These are phyloP conservation scores for Ceratotherium simum DNA, from an alignment of 2,113 vertebrate genomes.

Conservation along the genomic window DNA sequence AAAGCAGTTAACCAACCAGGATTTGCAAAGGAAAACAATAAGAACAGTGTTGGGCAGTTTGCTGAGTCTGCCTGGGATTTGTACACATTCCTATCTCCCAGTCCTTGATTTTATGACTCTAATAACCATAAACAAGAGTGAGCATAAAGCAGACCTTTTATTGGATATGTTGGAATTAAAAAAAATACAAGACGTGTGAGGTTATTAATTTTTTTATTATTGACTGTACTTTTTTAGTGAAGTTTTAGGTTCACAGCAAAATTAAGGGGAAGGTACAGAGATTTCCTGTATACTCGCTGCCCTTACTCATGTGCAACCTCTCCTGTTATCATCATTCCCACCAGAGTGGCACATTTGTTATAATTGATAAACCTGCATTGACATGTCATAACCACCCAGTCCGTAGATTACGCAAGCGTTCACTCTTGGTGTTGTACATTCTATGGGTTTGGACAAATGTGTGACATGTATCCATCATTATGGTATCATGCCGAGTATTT, in stretches of 20 bases:
- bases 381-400: not conserved
- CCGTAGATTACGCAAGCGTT: not conserved
- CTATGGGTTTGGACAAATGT: not conserved
- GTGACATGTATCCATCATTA: not conserved
- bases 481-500: not conserved
- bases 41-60: conserved; percentile 61
- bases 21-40: conserved; percentile 71
- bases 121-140: conserved; percentile 33
- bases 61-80: conserved; percentile 49
- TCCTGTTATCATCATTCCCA: not conserved
- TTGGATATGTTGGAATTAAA: not conserved
- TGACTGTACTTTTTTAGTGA: not conserved
- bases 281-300: not conserved
- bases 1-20: conserved; percentile 45
- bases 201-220: not conserved
- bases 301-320: not conserved
- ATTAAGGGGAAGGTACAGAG: not conserved
- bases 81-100: conserved; percentile 57
- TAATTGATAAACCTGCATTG: not conserved
- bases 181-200: not conserved
- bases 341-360: not conserved
- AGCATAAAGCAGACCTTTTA: not conserved
- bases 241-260: not conserved
- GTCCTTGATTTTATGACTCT: conserved; percentile 58
- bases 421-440: not conserved